These are phyloP conservation scores for Diloba caeruleocephala DNA, from an alignment of 2,888 invertebrate genomes.

Conservation along the genomic window DNA sequence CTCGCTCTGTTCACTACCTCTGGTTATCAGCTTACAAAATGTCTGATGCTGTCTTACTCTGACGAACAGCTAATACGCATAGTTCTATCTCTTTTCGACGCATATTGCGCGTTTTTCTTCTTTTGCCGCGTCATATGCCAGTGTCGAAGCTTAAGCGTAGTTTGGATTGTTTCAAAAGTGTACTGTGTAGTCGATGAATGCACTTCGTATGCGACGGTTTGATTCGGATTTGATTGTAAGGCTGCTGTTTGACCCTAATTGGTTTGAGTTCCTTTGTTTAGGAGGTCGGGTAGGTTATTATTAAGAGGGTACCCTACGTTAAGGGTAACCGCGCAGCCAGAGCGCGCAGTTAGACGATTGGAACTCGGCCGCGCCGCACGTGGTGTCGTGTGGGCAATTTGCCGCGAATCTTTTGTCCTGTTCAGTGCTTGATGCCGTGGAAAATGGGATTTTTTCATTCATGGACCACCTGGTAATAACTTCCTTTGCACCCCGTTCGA, in stretches of 20 bases:
- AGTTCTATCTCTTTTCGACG: slow-evolving; percentile 79
- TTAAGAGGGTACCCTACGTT: slow-evolving; percentile 76
- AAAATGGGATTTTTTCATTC: slow-evolving; percentile 68
- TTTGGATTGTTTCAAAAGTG: slow-evolving; percentile 74
- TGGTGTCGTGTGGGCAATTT: slow-evolving; percentile 70
- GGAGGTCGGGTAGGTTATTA: slow-evolving; percentile 79
- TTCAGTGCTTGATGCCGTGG: slow-evolving; percentile 69
- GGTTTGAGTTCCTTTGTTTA: slow-evolving; percentile 84
- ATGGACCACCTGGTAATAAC: slow-evolving; percentile 57
- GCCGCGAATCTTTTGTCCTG: slow-evolving; percentile 77
- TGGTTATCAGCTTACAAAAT: slow-evolving; percentile 89
- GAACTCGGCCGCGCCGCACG: slow-evolving; percentile 78
- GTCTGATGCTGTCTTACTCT: slow-evolving; percentile 81
- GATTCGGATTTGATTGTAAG: slow-evolving; percentile 56
- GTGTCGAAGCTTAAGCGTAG: slow-evolving; percentile 78
- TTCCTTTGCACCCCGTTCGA: slow-evolving; percentile 33
- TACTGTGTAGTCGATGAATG: slow-evolving; percentile 65
- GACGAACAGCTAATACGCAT: slow-evolving; percentile 74
- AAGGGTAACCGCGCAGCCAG: slow-evolving; percentile 80
- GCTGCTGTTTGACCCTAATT: slow-evolving; percentile 74
- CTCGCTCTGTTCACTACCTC: slow-evolving; percentile 85
- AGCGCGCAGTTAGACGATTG: slow-evolving; percentile 79
- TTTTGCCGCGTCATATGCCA: slow-evolving; percentile 87
- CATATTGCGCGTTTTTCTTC: slow-evolving; percentile 88
- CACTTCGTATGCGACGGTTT: slow-evolving; percentile 59